Conservation (phyloP, 2,113 vertebrate species). For the Oxyruncus cristatus region DNA sequence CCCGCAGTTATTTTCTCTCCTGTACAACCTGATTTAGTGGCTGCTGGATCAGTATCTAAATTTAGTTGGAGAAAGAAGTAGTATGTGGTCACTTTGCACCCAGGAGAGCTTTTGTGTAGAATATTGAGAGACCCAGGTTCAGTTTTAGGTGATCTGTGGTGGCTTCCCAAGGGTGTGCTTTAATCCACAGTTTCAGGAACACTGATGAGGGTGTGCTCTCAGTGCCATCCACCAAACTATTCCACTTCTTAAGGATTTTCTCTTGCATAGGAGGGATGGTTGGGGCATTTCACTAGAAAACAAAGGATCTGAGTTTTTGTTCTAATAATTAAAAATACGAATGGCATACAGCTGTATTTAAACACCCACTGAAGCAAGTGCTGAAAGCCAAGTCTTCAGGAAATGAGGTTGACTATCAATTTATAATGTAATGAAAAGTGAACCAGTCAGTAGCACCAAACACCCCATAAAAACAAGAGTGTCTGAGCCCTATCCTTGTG, state of each 20-base stretch:
- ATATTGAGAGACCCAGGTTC: not conserved
- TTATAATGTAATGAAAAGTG: not conserved
- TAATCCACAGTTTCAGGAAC: not conserved
- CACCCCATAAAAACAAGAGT: accelerated
- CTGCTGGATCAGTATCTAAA: not conserved
- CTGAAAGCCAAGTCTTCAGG: not conserved
- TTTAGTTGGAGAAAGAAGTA: not conserved
- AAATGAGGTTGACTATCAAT: not conserved
- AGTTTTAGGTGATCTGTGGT: not conserved
- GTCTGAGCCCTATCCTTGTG: not conserved
- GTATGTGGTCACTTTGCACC: not conserved
- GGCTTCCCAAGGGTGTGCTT: not conserved
- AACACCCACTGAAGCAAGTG: not conserved
- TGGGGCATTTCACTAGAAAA: not conserved
- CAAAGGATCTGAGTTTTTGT: not conserved
- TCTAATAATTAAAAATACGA: not conserved
- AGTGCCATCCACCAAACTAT: accelerated
- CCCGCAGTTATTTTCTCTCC: not conserved
- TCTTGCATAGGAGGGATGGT: not conserved
- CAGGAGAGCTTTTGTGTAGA: not conserved
- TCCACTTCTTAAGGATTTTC: not conserved
- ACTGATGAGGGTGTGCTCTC: not conserved
- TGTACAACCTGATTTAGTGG: not conserved
- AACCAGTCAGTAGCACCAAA: not conserved
- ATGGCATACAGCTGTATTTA: not conserved